A percentile compares a stretch with the other conserved stretches of the same genome.
Evolutionary conservation across 1,140 invertebrate genomes (phyloP).

Genomic region (Pseudomyrmex concolor): DNA sequence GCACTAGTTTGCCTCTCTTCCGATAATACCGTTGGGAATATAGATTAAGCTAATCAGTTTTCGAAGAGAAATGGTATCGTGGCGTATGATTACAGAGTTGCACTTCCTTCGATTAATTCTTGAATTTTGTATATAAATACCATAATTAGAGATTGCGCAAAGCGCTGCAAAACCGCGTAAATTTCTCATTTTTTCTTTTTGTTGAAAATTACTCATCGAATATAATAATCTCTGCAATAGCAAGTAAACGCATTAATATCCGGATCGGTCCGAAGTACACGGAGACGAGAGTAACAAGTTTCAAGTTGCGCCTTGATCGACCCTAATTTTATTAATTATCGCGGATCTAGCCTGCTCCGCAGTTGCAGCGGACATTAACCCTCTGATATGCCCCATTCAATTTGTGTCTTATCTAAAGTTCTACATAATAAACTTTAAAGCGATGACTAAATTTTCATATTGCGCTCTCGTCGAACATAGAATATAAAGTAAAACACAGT

Average conservation of each 20-base stretch:
- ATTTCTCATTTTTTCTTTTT: conserved; percentile 11
- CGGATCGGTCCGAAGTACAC: conserved; percentile 24
- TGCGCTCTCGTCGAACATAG: conserved; percentile 29
- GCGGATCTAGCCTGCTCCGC: conserved; percentile 45
- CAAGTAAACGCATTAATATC: conserved; percentile 12
- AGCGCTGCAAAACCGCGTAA: background rate
- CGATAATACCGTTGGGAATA: background rate
- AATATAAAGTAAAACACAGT: conserved; percentile 45
- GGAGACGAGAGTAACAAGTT: conserved; percentile 36
- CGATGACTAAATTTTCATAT: conserved; percentile 56
- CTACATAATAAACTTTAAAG: conserved; percentile 59
- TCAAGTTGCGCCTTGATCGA: conserved; percentile 53
- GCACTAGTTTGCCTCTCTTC: background rate
- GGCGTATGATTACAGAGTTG: background rate
- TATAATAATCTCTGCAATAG: too few species aligned
- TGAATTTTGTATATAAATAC: background rate
- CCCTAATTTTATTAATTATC: conserved; percentile 60
- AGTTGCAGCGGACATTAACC: conserved; percentile 52
- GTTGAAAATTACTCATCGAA: too few species aligned
- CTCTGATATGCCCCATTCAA: conserved; percentile 50
- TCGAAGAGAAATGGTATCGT: background rate
- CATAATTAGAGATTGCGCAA: background rate
- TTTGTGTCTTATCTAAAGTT: conserved; percentile 57
- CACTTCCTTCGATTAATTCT: too few species aligned
- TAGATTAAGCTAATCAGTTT: conserved; percentile 7